A percentile compares a stretch with the other conserved stretches of the same genome.
phyloP scores from a whole-genome alignment of 2,113 vertebrate species.

The Notiomystis cincta region DNA sequence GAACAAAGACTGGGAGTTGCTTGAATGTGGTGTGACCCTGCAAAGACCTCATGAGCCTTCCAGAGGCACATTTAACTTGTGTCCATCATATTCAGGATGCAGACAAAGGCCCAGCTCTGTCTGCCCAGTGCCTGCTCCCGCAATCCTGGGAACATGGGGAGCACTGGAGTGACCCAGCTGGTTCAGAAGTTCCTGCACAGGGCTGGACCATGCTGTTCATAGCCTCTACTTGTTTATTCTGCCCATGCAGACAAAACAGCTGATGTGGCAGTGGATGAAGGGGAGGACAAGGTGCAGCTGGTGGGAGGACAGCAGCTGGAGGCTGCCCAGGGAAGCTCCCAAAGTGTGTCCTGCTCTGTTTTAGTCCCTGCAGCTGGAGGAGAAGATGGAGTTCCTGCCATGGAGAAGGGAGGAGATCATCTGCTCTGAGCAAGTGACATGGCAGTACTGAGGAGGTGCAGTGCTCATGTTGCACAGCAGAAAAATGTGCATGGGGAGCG shows the following conservation, averaged over 20 bases:
- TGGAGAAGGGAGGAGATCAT: fast-evolving
- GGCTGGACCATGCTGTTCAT: background rate
- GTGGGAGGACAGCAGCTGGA: background rate
- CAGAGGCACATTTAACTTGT: background rate
- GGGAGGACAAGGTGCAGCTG: background rate
- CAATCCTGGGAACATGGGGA: background rate
- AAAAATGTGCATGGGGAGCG: background rate
- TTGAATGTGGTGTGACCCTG: background rate
- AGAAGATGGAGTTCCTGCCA: background rate
- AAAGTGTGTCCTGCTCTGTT: background rate
- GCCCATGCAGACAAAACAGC: background rate
- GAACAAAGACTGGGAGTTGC: background rate
- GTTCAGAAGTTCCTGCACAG: background rate
- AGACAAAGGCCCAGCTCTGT: background rate
- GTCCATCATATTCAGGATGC: background rate
- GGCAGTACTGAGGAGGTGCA: fast-evolving
- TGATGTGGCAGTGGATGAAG: background rate
- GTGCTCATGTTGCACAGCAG: background rate
- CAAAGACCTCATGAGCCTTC: background rate
- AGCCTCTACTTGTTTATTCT: background rate
- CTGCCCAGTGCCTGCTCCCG: background rate
- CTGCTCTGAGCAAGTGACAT: background rate
- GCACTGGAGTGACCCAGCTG: too few relatives aligned
- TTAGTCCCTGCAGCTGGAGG: background rate
- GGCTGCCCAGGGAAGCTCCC: background rate